phyloP scores from a whole-genome alignment of 2,113 vertebrate genomes.

The Suncus etruscus region DNA sequence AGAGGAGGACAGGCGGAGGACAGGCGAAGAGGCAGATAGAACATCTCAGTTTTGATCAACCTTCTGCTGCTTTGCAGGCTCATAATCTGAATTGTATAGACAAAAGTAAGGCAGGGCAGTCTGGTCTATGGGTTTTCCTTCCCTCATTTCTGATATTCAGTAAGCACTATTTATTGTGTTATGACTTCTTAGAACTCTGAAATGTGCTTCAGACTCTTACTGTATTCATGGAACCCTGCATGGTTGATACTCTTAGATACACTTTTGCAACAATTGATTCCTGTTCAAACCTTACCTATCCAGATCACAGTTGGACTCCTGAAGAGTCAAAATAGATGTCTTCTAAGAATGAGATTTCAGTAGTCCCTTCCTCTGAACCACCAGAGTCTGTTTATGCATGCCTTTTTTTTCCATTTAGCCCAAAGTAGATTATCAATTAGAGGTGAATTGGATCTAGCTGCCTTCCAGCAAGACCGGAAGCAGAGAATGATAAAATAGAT shows the following conservation, averaged over 20 bases:
- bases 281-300: neutral
- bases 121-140: slow-evolving; percentile 31
- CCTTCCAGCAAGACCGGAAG: slow-evolving; percentile 32
- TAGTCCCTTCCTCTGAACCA: neutral
- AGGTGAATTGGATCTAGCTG: slow-evolving; percentile 56
- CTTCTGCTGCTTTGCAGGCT: neutral
- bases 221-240: neutral
- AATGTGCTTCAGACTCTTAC: neutral
- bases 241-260: neutral
- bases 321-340: slow-evolving; percentile 3
- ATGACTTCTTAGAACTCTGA: neutral
- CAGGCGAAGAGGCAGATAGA: neutral
- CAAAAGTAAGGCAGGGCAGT: neutral
- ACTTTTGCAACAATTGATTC: slow-evolving; percentile 27
- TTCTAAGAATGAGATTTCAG: slow-evolving; percentile 32
- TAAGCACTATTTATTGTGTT: neutral
- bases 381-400: slow-evolving; percentile 48
- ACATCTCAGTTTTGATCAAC: neutral
- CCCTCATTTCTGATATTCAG: neutral
- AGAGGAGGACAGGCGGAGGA: neutral
- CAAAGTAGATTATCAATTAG: slow-evolving; percentile 61
- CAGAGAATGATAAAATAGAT: slow-evolving; percentile 58
- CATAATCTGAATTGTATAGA: neutral
- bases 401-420: slow-evolving; percentile 53
- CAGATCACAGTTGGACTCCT: neutral